These are phyloP conservation scores for Oreonectes daqikongensis DNA, from an alignment of 2,797 vertebrate species.

Conservation along the genomic window DNA sequence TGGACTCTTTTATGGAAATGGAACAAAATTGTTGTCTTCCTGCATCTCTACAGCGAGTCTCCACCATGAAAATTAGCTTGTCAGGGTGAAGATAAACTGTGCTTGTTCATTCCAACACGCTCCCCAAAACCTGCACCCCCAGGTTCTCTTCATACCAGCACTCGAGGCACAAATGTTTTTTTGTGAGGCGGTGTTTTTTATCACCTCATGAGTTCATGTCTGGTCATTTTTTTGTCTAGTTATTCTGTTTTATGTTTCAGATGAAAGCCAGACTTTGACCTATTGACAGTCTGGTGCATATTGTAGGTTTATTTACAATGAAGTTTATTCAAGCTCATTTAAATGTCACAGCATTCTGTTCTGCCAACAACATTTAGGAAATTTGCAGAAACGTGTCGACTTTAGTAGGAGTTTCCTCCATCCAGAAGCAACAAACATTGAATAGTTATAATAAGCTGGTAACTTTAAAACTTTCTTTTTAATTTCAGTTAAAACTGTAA, in stretches of 20 bases:
- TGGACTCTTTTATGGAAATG: constrained; percentile 92
- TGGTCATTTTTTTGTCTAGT: background rate
- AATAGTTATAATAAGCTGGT: too few relatives aligned
- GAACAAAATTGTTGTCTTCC: constrained; percentile 94
- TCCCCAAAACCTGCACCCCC: constrained; percentile 44
- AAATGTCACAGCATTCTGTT: too few relatives aligned
- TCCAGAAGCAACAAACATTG: too few relatives aligned
- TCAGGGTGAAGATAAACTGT: constrained; percentile 76
- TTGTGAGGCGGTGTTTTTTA: background rate
- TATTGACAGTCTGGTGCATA: background rate
- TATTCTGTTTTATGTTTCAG: background rate
- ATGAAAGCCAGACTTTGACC: background rate
- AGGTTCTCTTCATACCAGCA: constrained; percentile 6
- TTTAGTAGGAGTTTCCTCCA: too few relatives aligned
- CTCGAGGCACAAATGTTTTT: background rate
- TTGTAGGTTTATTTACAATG: background rate
- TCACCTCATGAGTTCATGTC: background rate
- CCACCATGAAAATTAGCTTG: constrained; percentile 82
- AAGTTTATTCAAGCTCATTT: background rate
- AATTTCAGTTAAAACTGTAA: too few relatives aligned
- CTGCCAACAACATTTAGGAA: too few relatives aligned
- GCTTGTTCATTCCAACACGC: constrained; percentile 77
- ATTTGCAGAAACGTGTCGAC: too few relatives aligned
- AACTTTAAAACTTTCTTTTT: too few relatives aligned
- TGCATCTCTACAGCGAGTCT: constrained; percentile 76